Percentiles rank a stretch among this genome's conserved stretches.
Conservation (phyloP, 2,113 vertebrate genomes). For the Dipodomys spectabilis region DNA sequence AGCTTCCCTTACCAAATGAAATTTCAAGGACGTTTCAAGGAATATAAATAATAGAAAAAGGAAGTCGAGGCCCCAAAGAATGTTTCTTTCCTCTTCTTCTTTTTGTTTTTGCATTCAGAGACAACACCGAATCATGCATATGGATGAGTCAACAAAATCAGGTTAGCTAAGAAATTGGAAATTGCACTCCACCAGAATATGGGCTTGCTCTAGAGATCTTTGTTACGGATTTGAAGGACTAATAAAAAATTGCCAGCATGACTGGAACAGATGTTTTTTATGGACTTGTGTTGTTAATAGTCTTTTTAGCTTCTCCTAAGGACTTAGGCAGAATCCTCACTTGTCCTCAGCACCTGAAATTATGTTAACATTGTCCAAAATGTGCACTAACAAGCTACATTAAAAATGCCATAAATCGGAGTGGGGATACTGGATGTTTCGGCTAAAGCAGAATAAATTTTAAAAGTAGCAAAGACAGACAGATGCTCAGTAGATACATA, state of each 20-base stretch:
- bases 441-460: constrained; percentile 78
- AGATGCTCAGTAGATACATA: constrained; percentile 29
- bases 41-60: constrained; percentile 85
- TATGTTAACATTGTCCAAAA: constrained; percentile 89
- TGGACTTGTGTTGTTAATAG: constrained; percentile 88
- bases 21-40: constrained; percentile 90
- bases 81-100: background rate
- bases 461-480: constrained; percentile 64
- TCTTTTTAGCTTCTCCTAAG: constrained; percentile 89
- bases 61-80: constrained; percentile 81
- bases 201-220: constrained; percentile 90
- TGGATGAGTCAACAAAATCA: constrained; percentile 90
- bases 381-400: constrained; percentile 86
- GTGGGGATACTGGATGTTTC: constrained; percentile 83
- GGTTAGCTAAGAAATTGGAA: constrained; percentile 89
- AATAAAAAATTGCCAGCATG: constrained; percentile 90
- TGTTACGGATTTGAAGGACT: constrained; percentile 88
- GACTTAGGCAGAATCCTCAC: constrained; percentile 85
- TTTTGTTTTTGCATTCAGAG: constrained; percentile 83
- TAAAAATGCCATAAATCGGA: constrained; percentile 84
- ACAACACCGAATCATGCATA: constrained; percentile 88
- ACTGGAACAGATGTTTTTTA: constrained; percentile 93
- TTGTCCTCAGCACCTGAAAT: constrained; percentile 89
- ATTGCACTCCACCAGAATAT: constrained; percentile 86
- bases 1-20: constrained; percentile 88